A percentile compares a stretch with the other conserved stretches of the same genome.
These are phyloP conservation scores for Pseudorhombus dupliciocellatus DNA, from an alignment of 2,113 vertebrate genomes.

Conservation along the genomic window DNA sequence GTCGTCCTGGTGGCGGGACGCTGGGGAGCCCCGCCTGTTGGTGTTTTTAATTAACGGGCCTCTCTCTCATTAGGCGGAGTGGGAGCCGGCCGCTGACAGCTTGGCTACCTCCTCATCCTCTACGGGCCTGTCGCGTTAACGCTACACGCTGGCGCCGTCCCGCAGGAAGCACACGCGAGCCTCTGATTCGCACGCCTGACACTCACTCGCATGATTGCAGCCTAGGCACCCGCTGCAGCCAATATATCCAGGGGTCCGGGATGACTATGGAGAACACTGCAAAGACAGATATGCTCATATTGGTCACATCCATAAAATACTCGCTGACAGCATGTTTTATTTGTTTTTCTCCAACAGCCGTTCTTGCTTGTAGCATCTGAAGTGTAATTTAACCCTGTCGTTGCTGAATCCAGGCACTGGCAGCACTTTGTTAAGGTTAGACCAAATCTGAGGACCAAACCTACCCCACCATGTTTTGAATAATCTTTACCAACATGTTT, in stretches of 20 bases:
- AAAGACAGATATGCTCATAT: not conserved
- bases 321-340: not conserved
- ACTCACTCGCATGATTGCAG: constrained; percentile 26
- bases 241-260: not conserved
- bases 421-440: not conserved
- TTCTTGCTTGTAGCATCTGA: not conserved
- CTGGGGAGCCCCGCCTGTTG: constrained; percentile 74
- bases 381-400: not conserved
- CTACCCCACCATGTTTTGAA: not conserved
- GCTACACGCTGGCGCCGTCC: constrained; percentile 61
- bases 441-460: not conserved
- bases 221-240: not conserved
- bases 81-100: constrained; percentile 75
- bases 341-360: not conserved
- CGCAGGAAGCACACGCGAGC: constrained; percentile 51
- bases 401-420: no score
- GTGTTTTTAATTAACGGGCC: constrained; percentile 79
- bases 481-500: no score
- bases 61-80: constrained; percentile 76
- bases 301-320: not conserved
- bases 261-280: not conserved
- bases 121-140: constrained; percentile 64
- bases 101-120: constrained; percentile 67
- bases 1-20: constrained; percentile 68
- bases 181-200: constrained; percentile 46